phyloP scores from a whole-genome alignment of 1,140 invertebrate genomes.

The Diabrotica undecimpunctata region DNA sequence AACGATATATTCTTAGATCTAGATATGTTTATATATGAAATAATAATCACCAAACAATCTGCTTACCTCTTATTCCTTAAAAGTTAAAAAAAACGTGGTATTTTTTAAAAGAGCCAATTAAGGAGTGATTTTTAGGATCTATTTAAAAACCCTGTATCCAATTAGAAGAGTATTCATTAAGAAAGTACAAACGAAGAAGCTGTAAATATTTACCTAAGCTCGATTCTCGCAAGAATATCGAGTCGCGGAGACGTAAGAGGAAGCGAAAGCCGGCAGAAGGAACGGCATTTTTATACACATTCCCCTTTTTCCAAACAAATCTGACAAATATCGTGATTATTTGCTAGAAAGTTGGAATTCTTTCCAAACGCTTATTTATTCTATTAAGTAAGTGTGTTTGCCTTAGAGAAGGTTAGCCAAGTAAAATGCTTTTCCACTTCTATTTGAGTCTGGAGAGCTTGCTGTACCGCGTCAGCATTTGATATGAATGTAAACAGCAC shows the following conservation, averaged over 20 bases:
- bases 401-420: conserved; percentile 14
- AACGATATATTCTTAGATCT: too few relatives aligned
- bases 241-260: conserved; percentile 14
- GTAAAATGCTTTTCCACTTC: conserved; percentile 19
- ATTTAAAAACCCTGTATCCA: neutral
- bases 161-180: neutral
- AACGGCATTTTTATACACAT: conserved; percentile 4
- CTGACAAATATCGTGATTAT: conserved; percentile 19
- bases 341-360: conserved; percentile 18
- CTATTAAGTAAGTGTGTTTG: conserved; percentile 23
- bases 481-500: conserved; percentile 33
- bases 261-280: too few relatives aligned
- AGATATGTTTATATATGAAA: too few relatives aligned
- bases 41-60: too few relatives aligned
- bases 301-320: conserved; percentile 15
- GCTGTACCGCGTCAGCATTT: conserved; percentile 18
- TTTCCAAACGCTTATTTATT: conserved; percentile 20
- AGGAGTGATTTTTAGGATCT: too few relatives aligned
- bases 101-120: too few relatives aligned
- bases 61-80: too few relatives aligned
- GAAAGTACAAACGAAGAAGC: conserved; percentile 4
- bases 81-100: too few relatives aligned
- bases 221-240: conserved; percentile 1
- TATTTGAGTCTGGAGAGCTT: conserved; percentile 10
- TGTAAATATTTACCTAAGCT: conserved; percentile 1